Evolutionary conservation across 1,140 invertebrate genomes (phyloP), one percentile per base, ranked within the genome.

Genomic region (Zophobas morio): DNA sequence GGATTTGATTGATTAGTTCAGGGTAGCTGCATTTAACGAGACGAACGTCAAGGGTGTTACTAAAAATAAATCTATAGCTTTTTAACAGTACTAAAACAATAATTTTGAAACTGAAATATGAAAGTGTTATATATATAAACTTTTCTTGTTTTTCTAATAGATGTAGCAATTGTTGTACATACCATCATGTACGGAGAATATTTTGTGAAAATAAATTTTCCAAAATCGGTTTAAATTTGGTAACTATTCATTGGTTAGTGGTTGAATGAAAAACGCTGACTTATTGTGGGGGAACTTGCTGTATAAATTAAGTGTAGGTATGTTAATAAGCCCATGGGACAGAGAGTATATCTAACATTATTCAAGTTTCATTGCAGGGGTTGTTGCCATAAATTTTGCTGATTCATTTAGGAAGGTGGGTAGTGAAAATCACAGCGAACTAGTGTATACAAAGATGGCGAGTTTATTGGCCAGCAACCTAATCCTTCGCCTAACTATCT

Each of bases 401-500:
- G 37, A 42, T 39, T 39, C 33, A 47, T 47, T 47, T 49, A 47
- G 54, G 70, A 34, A n/a, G 56, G 4, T 42, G 33, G 8, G 51
- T 51, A 70, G 6, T 71, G 37, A 63, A 71, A 51, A 71, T 71
- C 37, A 20, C 3, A 40, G 42, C 36, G 42, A 51, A 51, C 6
- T 71, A 32, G n/a, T 49, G 33, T 71, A 51, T 49, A 51, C 49
- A 71, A 47, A 71, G 42, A 49, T 49, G 51, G 2, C 70, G 51
- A 66, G 39, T 42, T 66, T 66, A 42, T 46, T 66, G 60, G 60
- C 37, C 60, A 4, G 60, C 40, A 42, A 46, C 6, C 37, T 35
- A 54, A 75, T 63, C 60, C 74, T 42, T 39, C 20, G 72, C 72
- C n/a, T 35, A 57, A 57, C 54, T 35, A 57, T 57, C 54, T 57